Conservation (phyloP, 2,888 invertebrate genomes). For the Eurytoma californica region DNA sequence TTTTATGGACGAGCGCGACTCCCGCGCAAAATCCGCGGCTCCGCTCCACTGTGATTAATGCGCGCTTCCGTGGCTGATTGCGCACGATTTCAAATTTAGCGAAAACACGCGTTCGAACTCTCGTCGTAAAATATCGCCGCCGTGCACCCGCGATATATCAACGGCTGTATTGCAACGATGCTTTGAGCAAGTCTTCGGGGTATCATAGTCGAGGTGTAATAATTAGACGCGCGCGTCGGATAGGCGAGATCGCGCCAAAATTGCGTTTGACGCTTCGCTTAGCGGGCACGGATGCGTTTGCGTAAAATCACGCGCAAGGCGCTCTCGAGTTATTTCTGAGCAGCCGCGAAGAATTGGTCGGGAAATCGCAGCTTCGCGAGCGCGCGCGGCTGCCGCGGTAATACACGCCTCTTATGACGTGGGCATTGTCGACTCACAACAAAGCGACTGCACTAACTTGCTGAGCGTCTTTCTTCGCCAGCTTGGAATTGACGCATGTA, state of each 20-base stretch:
- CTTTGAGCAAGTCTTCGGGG: no score
- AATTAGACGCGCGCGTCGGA: no score
- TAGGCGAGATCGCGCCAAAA: no score
- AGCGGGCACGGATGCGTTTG: no score
- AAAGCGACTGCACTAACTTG: background rate
- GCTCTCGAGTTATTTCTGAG: no score
- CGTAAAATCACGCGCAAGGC: no score
- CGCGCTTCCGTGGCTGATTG: background rate
- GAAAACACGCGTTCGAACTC: background rate
- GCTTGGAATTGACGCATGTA: constrained; percentile 14
- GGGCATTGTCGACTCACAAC: background rate
- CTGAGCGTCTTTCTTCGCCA: constrained; percentile 25
- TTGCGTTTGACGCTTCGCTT: no score
- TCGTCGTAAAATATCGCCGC: background rate
- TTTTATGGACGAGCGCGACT: constrained; percentile 11
- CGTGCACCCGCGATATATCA: background rate
- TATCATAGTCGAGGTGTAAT: no score
- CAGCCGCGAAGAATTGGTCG: background rate
- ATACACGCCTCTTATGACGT: background rate
- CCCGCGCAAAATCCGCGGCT: background rate
- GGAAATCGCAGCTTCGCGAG: background rate
- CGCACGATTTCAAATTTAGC: constrained; percentile 14
- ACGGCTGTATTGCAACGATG: no score
- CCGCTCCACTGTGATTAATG: constrained; percentile 24
- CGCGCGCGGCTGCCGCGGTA: background rate